Evolutionary conservation across 2,797 vertebrate genomes (phyloP), one percentile per base, ranked within the genome.

Genomic region (Cyprinella venusta): DNA sequence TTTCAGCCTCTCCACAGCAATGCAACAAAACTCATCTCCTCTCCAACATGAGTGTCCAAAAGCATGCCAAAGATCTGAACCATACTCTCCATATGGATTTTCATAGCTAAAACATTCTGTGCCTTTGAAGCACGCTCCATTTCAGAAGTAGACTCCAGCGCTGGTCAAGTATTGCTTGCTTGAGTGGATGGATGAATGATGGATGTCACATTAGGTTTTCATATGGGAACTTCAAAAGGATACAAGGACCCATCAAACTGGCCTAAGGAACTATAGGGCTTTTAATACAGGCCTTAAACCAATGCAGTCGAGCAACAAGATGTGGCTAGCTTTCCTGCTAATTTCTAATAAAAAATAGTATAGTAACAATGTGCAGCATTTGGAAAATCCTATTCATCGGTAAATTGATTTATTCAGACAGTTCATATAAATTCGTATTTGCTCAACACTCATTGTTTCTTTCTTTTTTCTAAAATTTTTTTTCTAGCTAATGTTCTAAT

Each of bases 71-170:
- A 65, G 21, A 40, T 63, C 56, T 24, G 16, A 40, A 40, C 33
- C 26, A 12, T n/a, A 70, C 30, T 80, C 52, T 71, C 38, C 40
- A 59, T 42, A 40, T 48, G 61, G 30, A 65, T 64, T 40, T 9
- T 69, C 30, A 54, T 68, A 38, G 52, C 38, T 30, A 42, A 76
- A 56, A 38, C 48, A 54, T 50, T 65, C 6, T 0, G 8, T 42
- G 24, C 3, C 18, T 68, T 76, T 67, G 48, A 82, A 65, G 80
- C 30, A 76, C 2, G 33, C 18, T 82, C n/a, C 15, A 75, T 76
- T n/a, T 52, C 8, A 33, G 61, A 64, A 81, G 56, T 19, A 81
- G 21, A 63, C 79, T 54, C 24, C 12, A 59, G n/a, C 26, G 38
- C 24, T 42, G 18, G 38, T 74, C 16, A 13, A 54, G 61, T 50